Evolutionary conservation across 2,797 vertebrate species (phyloP).

Genomic region (Meriones psammophilus): DNA sequence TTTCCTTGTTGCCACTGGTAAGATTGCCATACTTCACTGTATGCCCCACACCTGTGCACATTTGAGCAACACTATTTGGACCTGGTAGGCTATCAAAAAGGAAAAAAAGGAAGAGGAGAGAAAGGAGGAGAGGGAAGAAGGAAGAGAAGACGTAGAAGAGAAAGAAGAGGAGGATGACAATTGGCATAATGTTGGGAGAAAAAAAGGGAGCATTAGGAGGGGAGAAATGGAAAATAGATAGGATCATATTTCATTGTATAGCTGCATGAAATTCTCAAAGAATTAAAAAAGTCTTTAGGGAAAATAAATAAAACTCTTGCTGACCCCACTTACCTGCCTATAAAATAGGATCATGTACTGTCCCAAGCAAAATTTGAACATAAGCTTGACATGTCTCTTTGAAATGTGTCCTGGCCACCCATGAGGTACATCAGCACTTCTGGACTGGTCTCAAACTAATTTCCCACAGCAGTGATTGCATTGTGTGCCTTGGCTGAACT

Average conservation of each 20-base stretch:
- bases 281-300: background rate
- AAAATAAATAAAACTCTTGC: background rate
- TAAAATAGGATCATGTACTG: background rate
- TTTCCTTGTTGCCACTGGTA: background rate
- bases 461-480: background rate
- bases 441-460: background rate
- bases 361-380: background rate
- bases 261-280: background rate
- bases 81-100: background rate
- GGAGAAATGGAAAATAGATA: too few species aligned
- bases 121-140: background rate
- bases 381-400: background rate
- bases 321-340: background rate
- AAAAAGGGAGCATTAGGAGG: too few species aligned
- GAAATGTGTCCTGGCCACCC: slow-evolving; percentile 12
- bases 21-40: background rate
- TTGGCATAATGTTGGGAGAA: background rate
- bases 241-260: background rate
- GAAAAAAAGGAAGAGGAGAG: background rate
- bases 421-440: slow-evolving; percentile 7
- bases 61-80: background rate
- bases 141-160: background rate
- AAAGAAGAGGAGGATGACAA: background rate
- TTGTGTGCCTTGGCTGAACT: background rate
- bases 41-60: background rate